phyloP scores from a whole-genome alignment of 2,113 vertebrate species.

The Erythrocercus mccallii region DNA sequence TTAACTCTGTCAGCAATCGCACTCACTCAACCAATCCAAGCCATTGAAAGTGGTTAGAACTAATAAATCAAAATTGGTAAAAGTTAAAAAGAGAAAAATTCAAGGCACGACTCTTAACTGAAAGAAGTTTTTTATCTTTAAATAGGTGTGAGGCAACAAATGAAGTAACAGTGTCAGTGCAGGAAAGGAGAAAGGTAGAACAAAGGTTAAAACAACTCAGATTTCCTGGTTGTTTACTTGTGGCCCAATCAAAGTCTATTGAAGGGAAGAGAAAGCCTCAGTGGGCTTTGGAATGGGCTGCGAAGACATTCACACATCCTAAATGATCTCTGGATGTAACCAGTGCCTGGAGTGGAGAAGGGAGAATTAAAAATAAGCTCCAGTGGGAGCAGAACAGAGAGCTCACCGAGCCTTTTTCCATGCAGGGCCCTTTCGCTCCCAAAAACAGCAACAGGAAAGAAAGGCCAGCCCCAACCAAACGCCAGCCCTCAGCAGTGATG shows the following conservation, averaged over 20 bases:
- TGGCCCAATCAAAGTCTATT: neutral
- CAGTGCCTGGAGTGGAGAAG: neutral
- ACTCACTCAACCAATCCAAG: neutral
- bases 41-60: neutral
- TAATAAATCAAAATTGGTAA: neutral
- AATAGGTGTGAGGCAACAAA: neutral
- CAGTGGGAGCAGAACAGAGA: neutral
- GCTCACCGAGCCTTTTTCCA: constrained; percentile 42
- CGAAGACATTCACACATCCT: constrained; percentile 43
- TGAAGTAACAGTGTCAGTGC: neutral
- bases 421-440: neutral
- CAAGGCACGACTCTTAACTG: neutral
- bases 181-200: neutral
- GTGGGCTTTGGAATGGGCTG: constrained; percentile 26
- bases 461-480: neutral
- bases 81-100: neutral
- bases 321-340: constrained; percentile 24
- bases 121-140: neutral
- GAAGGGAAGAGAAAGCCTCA: constrained; percentile 35
- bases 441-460: neutral
- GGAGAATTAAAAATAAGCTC: constrained; percentile 31
- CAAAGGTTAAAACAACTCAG: neutral
- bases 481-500: constrained; percentile 9
- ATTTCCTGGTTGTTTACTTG: constrained; percentile 21
- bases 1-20: neutral